Conservation (phyloP, 2,888 invertebrate genomes). For the Anoncus sp. region DNA sequence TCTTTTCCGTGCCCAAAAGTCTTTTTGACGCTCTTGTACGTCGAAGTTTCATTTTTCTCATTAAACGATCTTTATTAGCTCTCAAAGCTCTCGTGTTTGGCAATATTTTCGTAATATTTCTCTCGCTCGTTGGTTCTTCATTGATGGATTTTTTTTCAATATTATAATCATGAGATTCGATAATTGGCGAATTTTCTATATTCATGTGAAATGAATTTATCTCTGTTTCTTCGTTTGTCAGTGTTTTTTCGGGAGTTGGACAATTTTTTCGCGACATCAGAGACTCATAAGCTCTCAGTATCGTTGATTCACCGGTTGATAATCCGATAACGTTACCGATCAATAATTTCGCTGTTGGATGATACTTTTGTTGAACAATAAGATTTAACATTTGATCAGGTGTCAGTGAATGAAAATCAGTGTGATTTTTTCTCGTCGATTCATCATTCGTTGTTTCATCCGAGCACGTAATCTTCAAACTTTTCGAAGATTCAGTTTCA, state of each 20-base stretch:
- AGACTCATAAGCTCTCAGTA: slow-evolving; percentile 71
- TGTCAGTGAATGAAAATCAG: slow-evolving; percentile 71
- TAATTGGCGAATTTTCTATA: no score
- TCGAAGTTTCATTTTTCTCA: slow-evolving; percentile 50
- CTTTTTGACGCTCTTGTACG: slow-evolving; percentile 56
- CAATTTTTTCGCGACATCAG: slow-evolving; percentile 41
- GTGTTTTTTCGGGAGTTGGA: slow-evolving; percentile 15
- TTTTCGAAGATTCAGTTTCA: background rate
- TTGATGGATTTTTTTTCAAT: background rate
- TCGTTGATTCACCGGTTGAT: slow-evolving; percentile 72
- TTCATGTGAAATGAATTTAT: no score
- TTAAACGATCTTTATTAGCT: slow-evolving; percentile 47
- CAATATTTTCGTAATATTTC: slow-evolving; percentile 5
- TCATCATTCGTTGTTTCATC: background rate
- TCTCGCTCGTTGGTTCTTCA: no score
- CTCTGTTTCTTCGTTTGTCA: background rate
- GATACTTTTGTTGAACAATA: slow-evolving; percentile 75
- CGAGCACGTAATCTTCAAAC: background rate
- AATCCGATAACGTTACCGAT: slow-evolving; percentile 80
- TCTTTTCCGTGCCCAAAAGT: slow-evolving; percentile 39
- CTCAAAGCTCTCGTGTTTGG: slow-evolving; percentile 39
- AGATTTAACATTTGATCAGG: slow-evolving; percentile 78
- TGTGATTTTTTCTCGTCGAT: slow-evolving; percentile 28
- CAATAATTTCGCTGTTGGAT: slow-evolving; percentile 78
- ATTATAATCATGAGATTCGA: slow-evolving; percentile 9